Evolutionary conservation across 2,888 invertebrate species (phyloP).

Genomic region (Cylloceria caligata): DNA sequence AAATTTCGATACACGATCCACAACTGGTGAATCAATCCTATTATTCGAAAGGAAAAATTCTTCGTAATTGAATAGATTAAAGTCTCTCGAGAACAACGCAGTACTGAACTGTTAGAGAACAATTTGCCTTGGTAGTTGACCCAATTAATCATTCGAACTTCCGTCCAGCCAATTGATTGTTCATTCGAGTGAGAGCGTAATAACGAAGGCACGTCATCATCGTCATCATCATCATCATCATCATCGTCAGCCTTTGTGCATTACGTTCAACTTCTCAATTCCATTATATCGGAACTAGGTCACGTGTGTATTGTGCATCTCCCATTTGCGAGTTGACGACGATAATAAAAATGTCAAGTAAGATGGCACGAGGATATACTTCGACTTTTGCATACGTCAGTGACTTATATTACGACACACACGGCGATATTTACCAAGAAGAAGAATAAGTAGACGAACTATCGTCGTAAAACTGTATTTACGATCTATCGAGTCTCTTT

Average conservation of each 20-base stretch:
- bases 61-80: conserved; percentile 21
- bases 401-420: neutral
- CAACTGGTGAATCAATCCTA: neutral
- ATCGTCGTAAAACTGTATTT: conserved; percentile 54
- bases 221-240: conserved; percentile 37
- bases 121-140: conserved; percentile 62
- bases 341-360: conserved; percentile 45
- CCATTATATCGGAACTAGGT: conserved; percentile 56
- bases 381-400: neutral
- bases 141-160: conserved; percentile 71
- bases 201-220: conserved; percentile 47
- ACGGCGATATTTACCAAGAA: neutral
- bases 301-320: conserved; percentile 50
- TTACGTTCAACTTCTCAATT: conserved; percentile 32
- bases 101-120: neutral
- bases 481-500: conserved; percentile 52
- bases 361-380: conserved; percentile 14
- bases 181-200: conserved; percentile 60
- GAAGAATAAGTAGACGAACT: conserved; percentile 12
- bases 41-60: conserved; percentile 25
- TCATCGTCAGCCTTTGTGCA: conserved; percentile 45
- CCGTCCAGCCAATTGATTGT: conserved; percentile 69
- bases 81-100: conserved; percentile 39
- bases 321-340: conserved; percentile 41
- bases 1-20: conserved; percentile 1